Evolutionary conservation across 2,113 vertebrate species (phyloP), one percentile per base, ranked within the genome.

Genomic region (Romanogobio albipinnatus): DNA sequence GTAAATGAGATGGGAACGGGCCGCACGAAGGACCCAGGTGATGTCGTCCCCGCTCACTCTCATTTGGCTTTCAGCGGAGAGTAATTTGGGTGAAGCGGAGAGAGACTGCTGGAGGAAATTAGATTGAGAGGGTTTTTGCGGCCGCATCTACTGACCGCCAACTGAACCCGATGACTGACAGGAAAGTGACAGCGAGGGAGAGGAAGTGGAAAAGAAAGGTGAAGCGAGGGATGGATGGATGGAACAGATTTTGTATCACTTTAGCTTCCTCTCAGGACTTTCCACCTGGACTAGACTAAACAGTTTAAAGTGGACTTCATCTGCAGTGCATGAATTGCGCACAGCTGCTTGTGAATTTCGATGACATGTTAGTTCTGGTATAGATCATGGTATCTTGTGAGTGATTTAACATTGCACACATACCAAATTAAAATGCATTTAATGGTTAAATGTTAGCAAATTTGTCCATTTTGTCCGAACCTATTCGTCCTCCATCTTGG

Each of bases 141-240:
- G 78, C 79, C 79, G 26, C 58, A 61, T 36, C 73, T 56, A 6
- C 47, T 89, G 87, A 80, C 87, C 73, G 47, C 70, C 71, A 13
- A 56, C 58, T 88, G 84, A 88, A 88, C 82, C 82, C 22, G 47
- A 7, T 22, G 15, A 49, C 49, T 85, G 86, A 84, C 84, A 39
- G 66, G 47, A 47, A 80, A 74, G 61, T 81, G 88, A 86, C 86
- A 68, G 68, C 22, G 45, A 62, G 56, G 49, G 36, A 87, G 79
- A 77, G 49, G 68, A 33, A 66, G 26, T 70, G 58, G 2, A 14
- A 33, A 2, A 45, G 26, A 24, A 75, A 9, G 17, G 68, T 73
- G 19, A 68, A 64, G n/a, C 71, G 0, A 29, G 53, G 8, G 62
- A 24, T 24, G 39, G 39, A 33, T 49, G 6, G 58, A 68, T 22